Evolutionary conservation across 2,797 vertebrate genomes (phyloP), one percentile per base, ranked within the genome.

Genomic region (Micromesistius poutassou): DNA sequence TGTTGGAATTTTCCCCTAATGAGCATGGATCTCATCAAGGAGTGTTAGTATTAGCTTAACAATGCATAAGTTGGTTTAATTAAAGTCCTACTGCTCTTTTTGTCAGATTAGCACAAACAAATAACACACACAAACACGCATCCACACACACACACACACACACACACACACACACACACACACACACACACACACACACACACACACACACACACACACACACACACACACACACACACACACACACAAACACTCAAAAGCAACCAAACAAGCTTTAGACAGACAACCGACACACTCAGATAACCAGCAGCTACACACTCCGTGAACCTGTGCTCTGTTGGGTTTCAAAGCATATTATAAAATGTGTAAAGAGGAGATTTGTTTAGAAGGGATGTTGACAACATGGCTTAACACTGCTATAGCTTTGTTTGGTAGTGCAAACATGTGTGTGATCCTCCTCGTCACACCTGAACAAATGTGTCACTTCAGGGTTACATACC

Each of bases 21-120:
- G 87, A 90, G 87, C 81, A 86, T 80, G 75, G 84, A 90, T 91
- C 86, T 86, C 83, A 88, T 86, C 83, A 89, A 85, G 86, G 85
- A 83, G 87, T 84, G 86, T 91, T 92, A 87, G 83, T 73, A 22
- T 88, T 87, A 89, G 87, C 84, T 87, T 82, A 81, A 89, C 86
- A 82, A 83, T 85, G 83, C 74, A 79, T 75, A 82, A 80, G 78
- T 84, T 89, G 66, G 85, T 86, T 90, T 88, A 88, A 91, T 92
- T 91, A 91, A 88, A 77, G 84, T 81, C 78, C 35, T 78, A 75
- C 77, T 76, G 83, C 83, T 89, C 19, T 55, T 55, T 88, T 89
- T 84, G 82, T 75, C 85, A 81, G 84, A 87, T 89, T 87, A 89
- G 79, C 86, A 85, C 35, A 74, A 75, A 74, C 77, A 28, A 77